Conservation (phyloP, 2,113 vertebrate species). For the Poeciliopsis prolifica region DNA sequence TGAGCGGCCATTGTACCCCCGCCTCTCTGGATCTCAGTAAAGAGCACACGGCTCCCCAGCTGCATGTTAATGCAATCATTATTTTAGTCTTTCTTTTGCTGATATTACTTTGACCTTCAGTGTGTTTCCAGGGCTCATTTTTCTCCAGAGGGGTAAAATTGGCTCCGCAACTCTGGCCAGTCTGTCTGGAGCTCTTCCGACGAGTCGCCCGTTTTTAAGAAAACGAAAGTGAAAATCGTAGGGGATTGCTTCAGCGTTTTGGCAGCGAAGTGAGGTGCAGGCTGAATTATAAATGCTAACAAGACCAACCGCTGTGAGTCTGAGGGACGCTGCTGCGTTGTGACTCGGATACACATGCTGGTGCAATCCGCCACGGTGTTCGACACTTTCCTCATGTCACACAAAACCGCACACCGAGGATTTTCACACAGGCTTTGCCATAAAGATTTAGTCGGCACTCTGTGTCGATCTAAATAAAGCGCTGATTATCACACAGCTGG, state of each 20-base stretch:
- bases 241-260: constrained; percentile 41
- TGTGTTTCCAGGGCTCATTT: constrained; percentile 42
- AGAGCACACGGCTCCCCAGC: constrained; percentile 58
- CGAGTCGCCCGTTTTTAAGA: constrained; percentile 26
- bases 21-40: constrained; percentile 60
- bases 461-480: background rate
- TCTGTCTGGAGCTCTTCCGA: constrained; percentile 26
- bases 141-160: constrained; percentile 50
- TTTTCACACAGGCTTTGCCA: background rate
- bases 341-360: constrained; percentile 7
- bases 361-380: background rate
- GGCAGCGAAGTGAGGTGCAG: constrained; percentile 43
- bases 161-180: constrained; percentile 38
- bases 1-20: constrained; percentile 46
- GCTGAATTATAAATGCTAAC: constrained; percentile 62
- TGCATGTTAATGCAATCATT: constrained; percentile 74
- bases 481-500: background rate
- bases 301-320: constrained; percentile 17
- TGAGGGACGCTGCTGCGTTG: constrained; percentile 27
- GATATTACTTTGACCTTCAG: constrained; percentile 71
- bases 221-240: constrained; percentile 41
- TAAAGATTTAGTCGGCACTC: background rate
- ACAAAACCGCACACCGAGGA: background rate
- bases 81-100: constrained; percentile 61
- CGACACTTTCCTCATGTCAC: background rate